Evolutionary conservation across 1,140 invertebrate genomes (phyloP).

Genomic region (Caerostris darwini): DNA sequence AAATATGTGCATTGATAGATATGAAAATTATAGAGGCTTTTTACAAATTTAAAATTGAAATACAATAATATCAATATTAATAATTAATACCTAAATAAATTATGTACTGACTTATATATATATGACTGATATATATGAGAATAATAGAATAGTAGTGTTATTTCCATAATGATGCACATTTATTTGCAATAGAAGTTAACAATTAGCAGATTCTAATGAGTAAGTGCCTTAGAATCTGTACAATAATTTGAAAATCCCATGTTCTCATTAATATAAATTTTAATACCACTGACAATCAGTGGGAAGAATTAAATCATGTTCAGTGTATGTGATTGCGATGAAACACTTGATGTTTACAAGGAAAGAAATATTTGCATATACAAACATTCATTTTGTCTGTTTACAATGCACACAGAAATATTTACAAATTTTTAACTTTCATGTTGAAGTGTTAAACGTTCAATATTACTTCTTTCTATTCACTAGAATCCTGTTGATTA

Average conservation of each 20-base stretch:
- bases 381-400: constrained; percentile 53
- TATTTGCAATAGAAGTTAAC: too few relatives aligned
- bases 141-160: too few relatives aligned
- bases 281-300: constrained; percentile 34
- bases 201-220: too few relatives aligned
- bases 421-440: constrained; percentile 51
- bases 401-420: constrained; percentile 53
- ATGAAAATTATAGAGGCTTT: too few relatives aligned
- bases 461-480: constrained; percentile 57
- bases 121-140: too few relatives aligned
- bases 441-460: constrained; percentile 71
- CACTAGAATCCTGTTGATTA: constrained; percentile 58
- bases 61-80: too few relatives aligned
- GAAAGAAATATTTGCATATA: constrained; percentile 50
- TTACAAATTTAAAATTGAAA: too few relatives aligned
- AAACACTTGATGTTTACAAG: neutral
- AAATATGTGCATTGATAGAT: too few relatives aligned
- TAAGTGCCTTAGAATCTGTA: too few relatives aligned
- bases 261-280: neutral
- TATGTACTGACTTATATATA: too few relatives aligned
- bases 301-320: neutral
- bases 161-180: too few relatives aligned
- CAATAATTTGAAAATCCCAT: neutral
- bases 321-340: neutral
- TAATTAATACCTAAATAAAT: too few relatives aligned